These are phyloP conservation scores for Pardosa pseudoannulata DNA, from an alignment of 2,888 invertebrate genomes.

Conservation along the genomic window DNA sequence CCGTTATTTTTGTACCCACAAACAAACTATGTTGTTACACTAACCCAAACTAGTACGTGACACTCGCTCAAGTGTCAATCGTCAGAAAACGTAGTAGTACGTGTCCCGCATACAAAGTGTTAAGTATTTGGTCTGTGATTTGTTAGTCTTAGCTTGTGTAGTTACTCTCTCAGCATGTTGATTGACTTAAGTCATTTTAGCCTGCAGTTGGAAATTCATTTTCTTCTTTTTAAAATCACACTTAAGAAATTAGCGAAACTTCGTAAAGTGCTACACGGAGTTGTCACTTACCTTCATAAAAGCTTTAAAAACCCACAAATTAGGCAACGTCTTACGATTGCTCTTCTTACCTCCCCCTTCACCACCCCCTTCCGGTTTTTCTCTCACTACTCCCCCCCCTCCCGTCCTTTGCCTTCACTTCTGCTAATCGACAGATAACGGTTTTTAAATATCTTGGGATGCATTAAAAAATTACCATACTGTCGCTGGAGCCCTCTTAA, in stretches of 20 bases:
- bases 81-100: too few species aligned
- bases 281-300: conserved; percentile 65
- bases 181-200: conserved; percentile 32
- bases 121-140: too few species aligned
- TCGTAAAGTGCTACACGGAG: conserved; percentile 46
- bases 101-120: too few species aligned
- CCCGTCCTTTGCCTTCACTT: background rate
- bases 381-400: background rate
- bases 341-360: conserved; percentile 13
- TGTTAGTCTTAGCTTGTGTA: too few species aligned
- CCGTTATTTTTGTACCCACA: too few species aligned
- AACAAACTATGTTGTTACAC: too few species aligned
- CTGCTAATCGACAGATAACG: conserved; percentile 65
- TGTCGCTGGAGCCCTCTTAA: conserved; percentile 22
- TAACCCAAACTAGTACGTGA: too few species aligned
- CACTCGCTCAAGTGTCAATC: too few species aligned
- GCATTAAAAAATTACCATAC: conserved; percentile 68
- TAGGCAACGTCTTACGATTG: conserved; percentile 16
- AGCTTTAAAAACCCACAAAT: conserved; percentile 66
- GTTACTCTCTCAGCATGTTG: too few species aligned
- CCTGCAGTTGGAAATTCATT: conserved; percentile 27
- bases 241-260: conserved; percentile 51
- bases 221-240: conserved; percentile 1
- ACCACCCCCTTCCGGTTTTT: background rate
- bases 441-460: conserved; percentile 62